These are phyloP conservation scores for Gephyroberyx darwinii DNA, from an alignment of 2,797 vertebrate genomes.

Conservation along the genomic window DNA sequence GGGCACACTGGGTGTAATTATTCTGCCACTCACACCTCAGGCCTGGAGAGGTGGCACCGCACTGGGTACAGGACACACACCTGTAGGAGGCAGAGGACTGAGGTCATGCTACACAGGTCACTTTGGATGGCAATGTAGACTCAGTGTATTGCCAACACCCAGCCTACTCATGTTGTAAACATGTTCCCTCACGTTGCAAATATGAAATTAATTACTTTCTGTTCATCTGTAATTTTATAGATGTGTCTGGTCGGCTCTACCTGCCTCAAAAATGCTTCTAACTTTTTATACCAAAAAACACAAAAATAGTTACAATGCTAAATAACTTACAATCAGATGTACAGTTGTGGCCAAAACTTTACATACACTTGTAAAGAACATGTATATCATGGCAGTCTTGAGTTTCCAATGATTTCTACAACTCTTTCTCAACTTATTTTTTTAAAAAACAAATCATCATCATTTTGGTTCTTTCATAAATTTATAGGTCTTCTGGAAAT, in stretches of 20 bases:
- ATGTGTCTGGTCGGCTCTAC: neutral
- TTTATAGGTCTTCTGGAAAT: no score
- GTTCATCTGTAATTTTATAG: neutral
- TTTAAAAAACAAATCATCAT: no score
- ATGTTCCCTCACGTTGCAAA: neutral
- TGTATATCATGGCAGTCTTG: no score
- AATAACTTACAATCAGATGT: neutral
- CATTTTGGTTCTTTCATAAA: no score
- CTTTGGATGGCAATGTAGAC: slow-evolving; percentile 20
- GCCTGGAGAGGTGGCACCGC: slow-evolving; percentile 93
- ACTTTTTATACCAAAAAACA: neutral
- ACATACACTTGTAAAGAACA: no score
- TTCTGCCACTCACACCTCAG: slow-evolving; percentile 98
- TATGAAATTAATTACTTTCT: neutral
- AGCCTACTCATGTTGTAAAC: neutral
- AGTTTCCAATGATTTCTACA: no score
- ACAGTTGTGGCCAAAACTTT: no score
- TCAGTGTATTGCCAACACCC: slow-evolving; percentile 14
- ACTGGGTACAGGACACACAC: slow-evolving; percentile 98
- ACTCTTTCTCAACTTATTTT: no score
- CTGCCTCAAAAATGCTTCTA: neutral
- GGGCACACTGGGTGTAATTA: slow-evolving; percentile 98
- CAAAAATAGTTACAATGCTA: neutral
- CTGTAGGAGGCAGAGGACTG: slow-evolving; percentile 73
- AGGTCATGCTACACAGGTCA: slow-evolving; percentile 47